A percentile compares a stretch with the other conserved stretches of the same genome.
These are phyloP conservation scores for Actenoides hombroni DNA, from an alignment of 2,113 vertebrate genomes.

Conservation along the genomic window DNA sequence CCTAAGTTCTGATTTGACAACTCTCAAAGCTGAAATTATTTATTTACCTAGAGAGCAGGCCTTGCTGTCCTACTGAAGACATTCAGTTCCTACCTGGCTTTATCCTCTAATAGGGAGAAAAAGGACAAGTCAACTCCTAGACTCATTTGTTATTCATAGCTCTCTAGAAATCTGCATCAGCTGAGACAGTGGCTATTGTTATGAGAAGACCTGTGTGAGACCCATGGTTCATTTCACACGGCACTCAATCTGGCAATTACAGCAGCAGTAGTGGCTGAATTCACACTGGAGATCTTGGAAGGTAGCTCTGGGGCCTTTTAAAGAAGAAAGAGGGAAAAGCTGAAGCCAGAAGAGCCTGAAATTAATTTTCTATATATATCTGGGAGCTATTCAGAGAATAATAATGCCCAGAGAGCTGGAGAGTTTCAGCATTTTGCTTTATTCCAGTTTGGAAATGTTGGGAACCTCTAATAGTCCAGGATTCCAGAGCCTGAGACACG, in stretches of 20 bases:
- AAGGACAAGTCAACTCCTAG: background rate
- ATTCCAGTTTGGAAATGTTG: background rate
- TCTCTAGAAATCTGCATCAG: background rate
- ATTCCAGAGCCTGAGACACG: rapidly evolving
- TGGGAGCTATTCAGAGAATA: background rate
- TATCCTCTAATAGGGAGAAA: background rate
- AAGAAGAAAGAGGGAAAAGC: background rate
- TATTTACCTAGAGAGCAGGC: background rate
- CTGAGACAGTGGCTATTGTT: background rate
- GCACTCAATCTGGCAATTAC: background rate
- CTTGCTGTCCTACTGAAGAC: background rate
- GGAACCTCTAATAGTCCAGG: background rate
- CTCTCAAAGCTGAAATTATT: background rate
- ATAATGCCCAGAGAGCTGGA: background rate
- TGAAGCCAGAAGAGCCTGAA: conserved; percentile 54
- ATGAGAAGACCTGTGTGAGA: background rate
- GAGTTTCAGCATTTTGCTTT: background rate
- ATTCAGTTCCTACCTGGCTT: background rate
- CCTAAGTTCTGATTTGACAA: background rate
- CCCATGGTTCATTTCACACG: background rate
- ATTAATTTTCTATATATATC: conserved; percentile 54
- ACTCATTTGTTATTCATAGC: background rate
- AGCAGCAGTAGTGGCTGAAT: background rate
- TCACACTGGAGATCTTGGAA: background rate
- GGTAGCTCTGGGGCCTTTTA: background rate